Conservation (phyloP, 2,113 vertebrate genomes). For the Nothobranchius kuhntae region DNA sequence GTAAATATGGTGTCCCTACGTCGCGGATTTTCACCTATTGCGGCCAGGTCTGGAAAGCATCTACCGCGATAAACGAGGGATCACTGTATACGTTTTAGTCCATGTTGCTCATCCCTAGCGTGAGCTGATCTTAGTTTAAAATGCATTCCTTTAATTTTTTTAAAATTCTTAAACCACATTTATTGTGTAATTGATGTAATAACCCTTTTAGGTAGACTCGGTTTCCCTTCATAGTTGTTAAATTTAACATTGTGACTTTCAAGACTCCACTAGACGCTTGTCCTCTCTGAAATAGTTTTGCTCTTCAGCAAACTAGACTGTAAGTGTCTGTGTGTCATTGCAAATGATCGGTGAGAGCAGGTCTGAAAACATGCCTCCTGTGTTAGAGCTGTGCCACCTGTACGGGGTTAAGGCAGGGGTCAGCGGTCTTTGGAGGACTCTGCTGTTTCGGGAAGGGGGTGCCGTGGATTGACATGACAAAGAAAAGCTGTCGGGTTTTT, state of each 20-base stretch:
- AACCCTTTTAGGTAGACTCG: conserved; percentile 3
- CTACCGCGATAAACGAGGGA: too few species aligned
- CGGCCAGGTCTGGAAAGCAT: too few species aligned
- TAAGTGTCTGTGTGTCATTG: conserved; percentile 41
- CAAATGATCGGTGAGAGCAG: conserved; percentile 45
- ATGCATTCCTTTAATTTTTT: neutral
- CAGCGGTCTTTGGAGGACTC: conserved; percentile 46
- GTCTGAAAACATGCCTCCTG: conserved; percentile 44
- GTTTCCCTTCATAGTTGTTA: neutral
- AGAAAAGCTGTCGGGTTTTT: conserved; percentile 60
- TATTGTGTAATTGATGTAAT: conserved; percentile 10
- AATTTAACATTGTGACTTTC: conserved; percentile 21
- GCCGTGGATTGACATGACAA: conserved; percentile 40
- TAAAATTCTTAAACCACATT: conserved; percentile 15
- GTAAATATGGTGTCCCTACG: too few species aligned
- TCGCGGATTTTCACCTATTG: too few species aligned
- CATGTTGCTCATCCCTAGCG: too few species aligned
- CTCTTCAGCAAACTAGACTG: conserved; percentile 40
- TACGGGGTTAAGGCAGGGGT: conserved; percentile 65
- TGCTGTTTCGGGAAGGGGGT: conserved; percentile 45
- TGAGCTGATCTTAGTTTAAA: too few species aligned
- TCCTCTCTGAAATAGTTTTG: conserved; percentile 45
- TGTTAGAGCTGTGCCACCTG: conserved; percentile 58
- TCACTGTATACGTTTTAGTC: too few species aligned
- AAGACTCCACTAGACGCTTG: conserved; percentile 6